Percentiles rank a stretch among this genome's conserved stretches.
These are phyloP conservation scores for Acanthurus lineatus DNA, from an alignment of 2,797 vertebrate genomes.

Conservation along the genomic window DNA sequence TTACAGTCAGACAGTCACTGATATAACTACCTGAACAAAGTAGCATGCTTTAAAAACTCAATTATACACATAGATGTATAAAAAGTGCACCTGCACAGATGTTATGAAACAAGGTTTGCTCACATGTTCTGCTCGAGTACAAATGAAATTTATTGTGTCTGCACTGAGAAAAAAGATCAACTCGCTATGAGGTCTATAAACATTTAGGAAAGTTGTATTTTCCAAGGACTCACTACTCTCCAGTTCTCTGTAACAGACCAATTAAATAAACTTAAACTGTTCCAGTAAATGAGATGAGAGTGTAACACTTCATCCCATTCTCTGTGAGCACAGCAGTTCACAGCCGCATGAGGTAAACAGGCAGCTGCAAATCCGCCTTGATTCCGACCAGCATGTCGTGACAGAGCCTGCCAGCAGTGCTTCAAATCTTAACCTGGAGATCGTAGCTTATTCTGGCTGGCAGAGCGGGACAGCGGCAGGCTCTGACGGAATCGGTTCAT, in stretches of 20 bases:
- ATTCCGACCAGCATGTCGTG: slow-evolving; percentile 31
- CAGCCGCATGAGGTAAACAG: slow-evolving; percentile 25
- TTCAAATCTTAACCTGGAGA: slow-evolving; percentile 90
- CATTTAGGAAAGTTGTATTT: background rate
- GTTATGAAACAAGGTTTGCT: background rate
- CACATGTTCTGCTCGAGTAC: background rate
- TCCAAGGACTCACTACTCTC: background rate
- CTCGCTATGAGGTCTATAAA: background rate
- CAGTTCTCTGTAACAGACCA: slow-evolving; percentile 2
- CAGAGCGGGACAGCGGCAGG: slow-evolving; percentile 94
- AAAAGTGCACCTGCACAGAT: background rate
- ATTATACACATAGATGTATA: background rate
- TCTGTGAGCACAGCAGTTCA: background rate
- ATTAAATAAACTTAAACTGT: slow-evolving; percentile 9
- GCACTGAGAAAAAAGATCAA: background rate
- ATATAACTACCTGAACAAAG: slow-evolving; percentile 5
- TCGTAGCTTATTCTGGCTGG: slow-evolving; percentile 98
- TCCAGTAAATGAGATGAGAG: slow-evolving; percentile 10
- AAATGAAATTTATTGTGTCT: background rate
- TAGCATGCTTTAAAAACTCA: background rate
- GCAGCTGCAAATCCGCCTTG: slow-evolving; percentile 39
- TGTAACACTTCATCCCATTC: slow-evolving; percentile 4
- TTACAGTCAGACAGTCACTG: background rate
- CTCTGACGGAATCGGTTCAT: slow-evolving; percentile 99
- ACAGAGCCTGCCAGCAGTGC: slow-evolving; percentile 32